Evolutionary conservation across 1,140 invertebrate genomes (phyloP).

Genomic region (Dendroctonus ponderosae): DNA sequence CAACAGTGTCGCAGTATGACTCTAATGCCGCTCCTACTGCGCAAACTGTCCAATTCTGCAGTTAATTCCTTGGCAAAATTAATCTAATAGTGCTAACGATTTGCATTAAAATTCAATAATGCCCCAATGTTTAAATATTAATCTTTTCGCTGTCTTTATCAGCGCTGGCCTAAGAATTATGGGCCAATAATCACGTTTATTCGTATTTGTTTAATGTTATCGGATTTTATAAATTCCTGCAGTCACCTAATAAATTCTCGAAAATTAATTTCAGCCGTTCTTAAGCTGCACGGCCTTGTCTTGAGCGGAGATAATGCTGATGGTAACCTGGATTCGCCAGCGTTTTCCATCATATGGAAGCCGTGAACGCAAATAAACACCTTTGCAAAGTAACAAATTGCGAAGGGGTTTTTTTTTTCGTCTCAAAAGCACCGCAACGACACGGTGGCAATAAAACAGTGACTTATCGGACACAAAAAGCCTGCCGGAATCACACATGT

Average conservation of each 20-base stretch:
- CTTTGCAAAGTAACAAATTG: no score
- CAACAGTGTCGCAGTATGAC: not conserved
- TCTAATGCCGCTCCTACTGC: not conserved
- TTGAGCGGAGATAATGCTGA: not conserved
- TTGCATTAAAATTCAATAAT: slow-evolving; percentile 33
- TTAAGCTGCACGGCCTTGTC: not conserved
- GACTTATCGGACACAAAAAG: slow-evolving; percentile 17
- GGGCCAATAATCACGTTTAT: slow-evolving; percentile 25
- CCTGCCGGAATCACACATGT: slow-evolving; percentile 19
- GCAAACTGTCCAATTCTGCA: no score
- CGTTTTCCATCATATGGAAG: no score
- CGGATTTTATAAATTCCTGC: slow-evolving; percentile 16
- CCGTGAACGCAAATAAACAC: no score
- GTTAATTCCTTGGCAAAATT: slow-evolving; percentile 11
- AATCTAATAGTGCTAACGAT: slow-evolving; percentile 23
- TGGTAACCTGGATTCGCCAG: not conserved
- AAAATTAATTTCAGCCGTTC: slow-evolving; percentile 1
- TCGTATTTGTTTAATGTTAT: slow-evolving; percentile 15
- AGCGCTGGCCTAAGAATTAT: slow-evolving; percentile 17
- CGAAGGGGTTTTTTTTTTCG: no score
- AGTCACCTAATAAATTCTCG: slow-evolving; percentile 22
- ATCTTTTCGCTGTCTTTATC: slow-evolving; percentile 29
- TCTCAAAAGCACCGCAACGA: no score
- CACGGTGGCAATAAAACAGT: slow-evolving; percentile 4
- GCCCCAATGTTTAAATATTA: slow-evolving; percentile 23